These are phyloP conservation scores for Anas platyrhynchos DNA, from an alignment of 2,113 vertebrate genomes.

Conservation along the genomic window DNA sequence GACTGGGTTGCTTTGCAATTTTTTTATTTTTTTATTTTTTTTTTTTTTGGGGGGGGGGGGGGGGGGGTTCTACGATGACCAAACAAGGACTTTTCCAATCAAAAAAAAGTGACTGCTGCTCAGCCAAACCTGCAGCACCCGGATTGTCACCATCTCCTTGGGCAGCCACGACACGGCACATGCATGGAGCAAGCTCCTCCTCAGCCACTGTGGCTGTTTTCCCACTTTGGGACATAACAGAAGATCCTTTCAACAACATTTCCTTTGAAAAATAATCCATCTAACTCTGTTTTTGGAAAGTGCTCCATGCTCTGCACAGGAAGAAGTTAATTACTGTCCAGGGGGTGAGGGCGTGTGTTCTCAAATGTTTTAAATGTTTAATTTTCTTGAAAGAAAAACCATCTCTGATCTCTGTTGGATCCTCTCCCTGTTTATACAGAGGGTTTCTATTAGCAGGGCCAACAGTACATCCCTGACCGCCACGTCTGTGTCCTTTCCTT, in stretches of 20 bases:
- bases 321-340: constrained; percentile 81
- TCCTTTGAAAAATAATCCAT: constrained; percentile 85
- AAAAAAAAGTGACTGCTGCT: neutral
- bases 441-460: constrained; percentile 76
- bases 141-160: neutral
- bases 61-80: neutral
- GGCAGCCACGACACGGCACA: neutral
- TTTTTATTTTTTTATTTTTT: neutral
- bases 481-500: constrained; percentile 46
- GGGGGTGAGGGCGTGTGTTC: constrained; percentile 73
- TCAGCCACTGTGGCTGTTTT: constrained; percentile 39
- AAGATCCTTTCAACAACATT: constrained; percentile 79
- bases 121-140: neutral
- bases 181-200: constrained; percentile 19
- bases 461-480: constrained; percentile 47
- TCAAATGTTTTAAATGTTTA: constrained; percentile 76
- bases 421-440: constrained; percentile 75
- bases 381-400: constrained; percentile 77
- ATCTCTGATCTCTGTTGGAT: constrained; percentile 74
- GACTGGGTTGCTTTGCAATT: neutral
- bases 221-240: constrained; percentile 68
- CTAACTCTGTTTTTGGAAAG: constrained; percentile 80
- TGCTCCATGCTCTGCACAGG: constrained; percentile 75
- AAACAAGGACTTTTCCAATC: neutral
- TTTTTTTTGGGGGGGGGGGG: no score